Conservation (phyloP, 92 coral and sea anemone genomes). For the Heliopora coerulea region DNA sequence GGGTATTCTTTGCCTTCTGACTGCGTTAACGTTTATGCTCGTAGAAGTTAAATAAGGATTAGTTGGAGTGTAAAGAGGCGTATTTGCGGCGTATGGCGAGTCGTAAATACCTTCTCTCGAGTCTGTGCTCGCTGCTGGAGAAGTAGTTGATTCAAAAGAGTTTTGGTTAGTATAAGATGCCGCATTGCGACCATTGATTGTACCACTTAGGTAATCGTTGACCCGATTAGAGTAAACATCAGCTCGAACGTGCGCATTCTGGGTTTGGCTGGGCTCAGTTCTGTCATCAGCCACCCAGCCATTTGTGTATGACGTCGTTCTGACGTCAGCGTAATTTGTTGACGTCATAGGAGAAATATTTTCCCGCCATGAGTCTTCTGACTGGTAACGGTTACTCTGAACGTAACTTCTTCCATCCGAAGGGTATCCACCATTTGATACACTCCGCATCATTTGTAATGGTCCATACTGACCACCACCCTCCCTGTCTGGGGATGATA, state of each 20-base stretch:
- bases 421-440: not conserved
- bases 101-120: not conserved
- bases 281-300: not conserved
- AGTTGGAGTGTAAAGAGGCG: conserved; percentile 5
- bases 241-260: conserved; percentile 24
- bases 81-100: conserved; percentile 3
- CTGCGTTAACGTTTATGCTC: too few relatives aligned
- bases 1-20: conserved; percentile 16
- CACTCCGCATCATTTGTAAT: not conserved
- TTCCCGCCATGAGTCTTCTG: not conserved
- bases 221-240: conserved; percentile 13
- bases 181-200: not conserved
- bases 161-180: not conserved
- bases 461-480: conserved; percentile 11
- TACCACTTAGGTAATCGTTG: not conserved
- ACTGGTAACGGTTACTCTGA: not conserved
- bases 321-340: conserved; percentile 12
- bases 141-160: not conserved
- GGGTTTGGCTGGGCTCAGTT: not conserved
- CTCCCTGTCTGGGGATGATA: not conserved
- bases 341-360: conserved; percentile 22
- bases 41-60: conserved; percentile 1
- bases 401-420: not conserved
- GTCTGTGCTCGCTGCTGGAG: conserved; percentile 3
- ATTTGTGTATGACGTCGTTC: conserved; percentile 12